These are phyloP conservation scores for Sebastiscus tertius DNA, from an alignment of 2,797 vertebrate genomes.

Conservation along the genomic window DNA sequence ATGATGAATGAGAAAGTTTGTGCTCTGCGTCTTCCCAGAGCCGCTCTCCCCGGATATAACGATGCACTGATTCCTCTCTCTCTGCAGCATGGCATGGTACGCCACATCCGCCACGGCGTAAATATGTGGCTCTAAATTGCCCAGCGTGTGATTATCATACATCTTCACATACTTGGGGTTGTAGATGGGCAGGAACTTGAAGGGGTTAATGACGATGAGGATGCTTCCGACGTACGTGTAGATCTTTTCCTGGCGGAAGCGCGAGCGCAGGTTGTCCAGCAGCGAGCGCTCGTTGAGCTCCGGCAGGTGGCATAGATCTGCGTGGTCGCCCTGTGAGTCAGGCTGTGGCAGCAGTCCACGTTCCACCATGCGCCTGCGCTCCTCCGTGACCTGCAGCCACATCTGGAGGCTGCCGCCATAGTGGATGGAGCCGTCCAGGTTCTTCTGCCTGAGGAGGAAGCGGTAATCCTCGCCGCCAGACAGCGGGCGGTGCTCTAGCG, in stretches of 20 bases:
- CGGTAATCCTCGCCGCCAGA: slow-evolving; percentile 94
- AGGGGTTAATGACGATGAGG: slow-evolving; percentile 96
- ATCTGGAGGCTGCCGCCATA: slow-evolving; percentile 95
- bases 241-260: slow-evolving; percentile 97
- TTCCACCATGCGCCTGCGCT: slow-evolving; percentile 92
- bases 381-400: slow-evolving; percentile 95
- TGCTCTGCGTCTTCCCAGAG: slow-evolving; percentile 98
- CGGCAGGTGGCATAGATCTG: slow-evolving; percentile 92
- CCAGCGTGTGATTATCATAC: slow-evolving; percentile 97
- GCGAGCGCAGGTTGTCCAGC: slow-evolving; percentile 94
- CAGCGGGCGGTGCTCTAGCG: slow-evolving; percentile 90
- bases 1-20: slow-evolving; percentile 99
- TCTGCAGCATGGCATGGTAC: slow-evolving; percentile 97
- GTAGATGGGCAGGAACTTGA: slow-evolving; percentile 99
- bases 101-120: slow-evolving; percentile 97
- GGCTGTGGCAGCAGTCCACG: slow-evolving; percentile 95
- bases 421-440: slow-evolving; percentile 96
- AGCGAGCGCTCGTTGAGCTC: slow-evolving; percentile 96
- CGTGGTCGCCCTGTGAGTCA: slow-evolving; percentile 89
- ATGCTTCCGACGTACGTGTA: slow-evolving; percentile 98
- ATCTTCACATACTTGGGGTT: slow-evolving; percentile 99
- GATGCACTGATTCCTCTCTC: slow-evolving; percentile 94
- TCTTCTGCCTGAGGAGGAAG: slow-evolving; percentile 96
- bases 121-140: slow-evolving; percentile 95
- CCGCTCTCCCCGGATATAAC: slow-evolving; percentile 99